phyloP scores from a whole-genome alignment of 2,888 invertebrate genomes.

The Acronicta leporina region DNA sequence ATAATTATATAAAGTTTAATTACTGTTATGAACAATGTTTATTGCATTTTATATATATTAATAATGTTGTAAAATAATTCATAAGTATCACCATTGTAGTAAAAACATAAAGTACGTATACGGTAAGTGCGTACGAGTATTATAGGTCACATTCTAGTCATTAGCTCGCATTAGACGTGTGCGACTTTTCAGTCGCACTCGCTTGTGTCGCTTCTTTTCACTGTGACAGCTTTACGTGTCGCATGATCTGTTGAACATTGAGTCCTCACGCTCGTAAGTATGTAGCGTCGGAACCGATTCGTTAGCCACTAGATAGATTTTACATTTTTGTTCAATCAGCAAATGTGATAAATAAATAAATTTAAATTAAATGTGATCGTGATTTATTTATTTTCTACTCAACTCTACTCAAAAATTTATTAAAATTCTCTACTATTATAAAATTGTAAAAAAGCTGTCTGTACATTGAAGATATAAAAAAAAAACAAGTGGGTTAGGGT shows the following conservation, averaged over 20 bases:
- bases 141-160: constrained; percentile 48
- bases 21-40: constrained; percentile 12
- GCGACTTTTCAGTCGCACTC: constrained; percentile 12
- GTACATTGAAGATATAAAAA: too few species aligned
- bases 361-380: constrained; percentile 10
- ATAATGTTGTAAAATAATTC: constrained; percentile 30
- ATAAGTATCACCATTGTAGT: constrained; percentile 22
- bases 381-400: background rate
- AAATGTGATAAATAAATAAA: constrained; percentile 50
- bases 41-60: constrained; percentile 54
- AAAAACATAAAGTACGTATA: background rate
- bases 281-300: background rate
- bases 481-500: too few species aligned
- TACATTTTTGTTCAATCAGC: constrained; percentile 23
- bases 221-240: background rate
- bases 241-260: background rate
- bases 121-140: background rate
- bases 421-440: too few species aligned
- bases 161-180: constrained; percentile 11
- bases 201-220: background rate
- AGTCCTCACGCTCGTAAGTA: too few species aligned
- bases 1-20: constrained; percentile 10
- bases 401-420: too few species aligned
- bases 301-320: constrained; percentile 13
- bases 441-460: too few species aligned